Base-by-base conservation (phyloP, 23 tunicate genomes). In the Ascidia mentula region DNA sequence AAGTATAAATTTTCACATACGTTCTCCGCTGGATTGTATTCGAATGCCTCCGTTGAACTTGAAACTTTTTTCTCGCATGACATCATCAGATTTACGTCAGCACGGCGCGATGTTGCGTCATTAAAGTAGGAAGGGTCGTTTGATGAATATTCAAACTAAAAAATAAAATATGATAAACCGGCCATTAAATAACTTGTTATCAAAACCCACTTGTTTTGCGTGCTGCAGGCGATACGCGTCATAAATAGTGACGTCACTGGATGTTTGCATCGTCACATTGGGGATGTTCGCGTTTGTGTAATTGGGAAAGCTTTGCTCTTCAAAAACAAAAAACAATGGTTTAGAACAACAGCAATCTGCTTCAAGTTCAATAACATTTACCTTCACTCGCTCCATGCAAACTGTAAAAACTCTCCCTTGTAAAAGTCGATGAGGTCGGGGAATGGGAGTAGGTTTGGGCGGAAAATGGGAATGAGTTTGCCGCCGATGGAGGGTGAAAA, bases 391-490 rank as follows among this genome's bases (percentile, higher is more conserved):
- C 28, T 24, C 38, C 38, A 4, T 74, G 78, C 33, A 74, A 38
- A 6, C 46, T 46, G 69, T 77, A 77, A 31, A 77, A 77, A 32
- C 69, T 40, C 31, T 77, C 80, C 5, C 45, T 28, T n/a, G 80
- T n/a, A 31, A 77, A 77, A 35, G 69, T 38, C 8, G 75, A 20
- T 0, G 81, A 35, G 79, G 74, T 60, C 84, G 90, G 84, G 0
- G 79, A 18, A 30, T 36, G 26, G 0, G 70, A 74, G 46, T 79
- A 86, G 36, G 79, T 34, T 79, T 86, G 90, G 75, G 84, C 90
- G 84, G 90, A 79, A 86, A 86, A 86, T 22, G 74, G 59, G 72
- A 79, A 77, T 39, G 83, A 32, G 60, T 36, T 38, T 73, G 69
- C 80, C 78, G 90, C 61, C 32, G 90, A 18, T 6, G 80, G 37